phyloP scores from a whole-genome alignment of 2,113 vertebrate species.

The Verasper variegatus region DNA sequence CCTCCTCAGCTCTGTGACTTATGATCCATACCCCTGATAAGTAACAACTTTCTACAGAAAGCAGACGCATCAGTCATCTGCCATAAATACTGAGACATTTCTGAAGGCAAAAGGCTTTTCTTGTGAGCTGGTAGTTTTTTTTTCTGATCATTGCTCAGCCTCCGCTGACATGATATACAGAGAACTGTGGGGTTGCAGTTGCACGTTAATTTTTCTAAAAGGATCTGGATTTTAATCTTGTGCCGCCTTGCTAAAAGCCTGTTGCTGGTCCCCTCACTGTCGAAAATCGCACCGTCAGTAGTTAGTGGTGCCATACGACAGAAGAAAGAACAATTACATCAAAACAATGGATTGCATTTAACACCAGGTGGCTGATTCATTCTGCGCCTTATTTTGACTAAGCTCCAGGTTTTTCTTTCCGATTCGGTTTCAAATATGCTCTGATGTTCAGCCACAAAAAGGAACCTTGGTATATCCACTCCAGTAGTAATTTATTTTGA shows the following conservation, averaged over 20 bases:
- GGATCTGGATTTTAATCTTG: slow-evolving; percentile 78
- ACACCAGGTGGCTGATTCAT: slow-evolving; percentile 63
- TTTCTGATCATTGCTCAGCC: slow-evolving; percentile 71
- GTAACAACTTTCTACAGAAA: slow-evolving; percentile 72
- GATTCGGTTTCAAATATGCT: slow-evolving; percentile 47
- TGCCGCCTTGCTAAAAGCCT: slow-evolving; percentile 71
- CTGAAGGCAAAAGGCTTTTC: slow-evolving; percentile 50
- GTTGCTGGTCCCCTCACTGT: slow-evolving; percentile 55
- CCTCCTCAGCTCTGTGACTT: slow-evolving; percentile 71
- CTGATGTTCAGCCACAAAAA: slow-evolving; percentile 44
- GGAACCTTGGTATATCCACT: slow-evolving; percentile 41
- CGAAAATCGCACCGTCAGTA: slow-evolving; percentile 67
- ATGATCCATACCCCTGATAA: slow-evolving; percentile 66
- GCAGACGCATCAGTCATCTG: slow-evolving; percentile 69
- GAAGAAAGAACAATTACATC: slow-evolving; percentile 57
- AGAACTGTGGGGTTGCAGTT: slow-evolving; percentile 60
- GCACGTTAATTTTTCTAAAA: slow-evolving; percentile 82
- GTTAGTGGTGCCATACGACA: slow-evolving; percentile 43
- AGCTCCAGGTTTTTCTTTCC: slow-evolving; percentile 37
- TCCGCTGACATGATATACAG: slow-evolving; percentile 68
- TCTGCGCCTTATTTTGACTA: slow-evolving; percentile 56
- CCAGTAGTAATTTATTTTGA: slow-evolving; percentile 59
- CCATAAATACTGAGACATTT: slow-evolving; percentile 69
- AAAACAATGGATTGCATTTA: slow-evolving; percentile 43
- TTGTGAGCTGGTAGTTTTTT: slow-evolving; percentile 69